phyloP scores from a whole-genome alignment of 2,888 invertebrate genomes.

The Agrypnus murinus region DNA sequence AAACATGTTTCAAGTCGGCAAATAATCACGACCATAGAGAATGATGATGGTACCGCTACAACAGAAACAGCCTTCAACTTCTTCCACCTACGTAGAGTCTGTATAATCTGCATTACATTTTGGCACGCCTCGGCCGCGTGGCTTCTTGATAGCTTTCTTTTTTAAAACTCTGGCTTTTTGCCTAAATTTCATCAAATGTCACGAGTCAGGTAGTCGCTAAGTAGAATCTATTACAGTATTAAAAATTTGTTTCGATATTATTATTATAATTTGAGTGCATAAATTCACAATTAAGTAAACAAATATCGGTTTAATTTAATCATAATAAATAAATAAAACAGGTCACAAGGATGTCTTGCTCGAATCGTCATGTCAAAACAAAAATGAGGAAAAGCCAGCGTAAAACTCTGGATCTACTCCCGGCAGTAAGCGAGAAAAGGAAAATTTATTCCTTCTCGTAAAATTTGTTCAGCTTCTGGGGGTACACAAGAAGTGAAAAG shows the following conservation, averaged over 20 bases:
- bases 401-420: background rate
- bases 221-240: background rate
- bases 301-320: no score
- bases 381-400: constrained; percentile 3
- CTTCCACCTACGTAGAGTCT: constrained; percentile 10
- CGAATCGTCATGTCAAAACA: background rate
- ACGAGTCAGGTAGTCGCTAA: background rate
- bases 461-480: no score
- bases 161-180: constrained; percentile 6
- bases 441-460: background rate
- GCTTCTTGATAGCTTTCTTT: constrained; percentile 11
- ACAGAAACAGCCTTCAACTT: background rate
- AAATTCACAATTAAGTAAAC: no score
- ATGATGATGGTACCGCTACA: constrained; percentile 12
- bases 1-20: background rate
- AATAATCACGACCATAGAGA: constrained; percentile 6
- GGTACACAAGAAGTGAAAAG: no score
- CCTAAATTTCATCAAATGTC: constrained; percentile 13
- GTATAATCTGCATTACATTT: background rate
- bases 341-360: no score
- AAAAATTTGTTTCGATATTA: background rate
- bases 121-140: constrained; percentile 21
- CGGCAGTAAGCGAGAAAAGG: background rate
- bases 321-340: no score
- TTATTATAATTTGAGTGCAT: no score